Conservation (phyloP, 1,140 invertebrate species). For the Pseudomyrmex pallidus region DNA sequence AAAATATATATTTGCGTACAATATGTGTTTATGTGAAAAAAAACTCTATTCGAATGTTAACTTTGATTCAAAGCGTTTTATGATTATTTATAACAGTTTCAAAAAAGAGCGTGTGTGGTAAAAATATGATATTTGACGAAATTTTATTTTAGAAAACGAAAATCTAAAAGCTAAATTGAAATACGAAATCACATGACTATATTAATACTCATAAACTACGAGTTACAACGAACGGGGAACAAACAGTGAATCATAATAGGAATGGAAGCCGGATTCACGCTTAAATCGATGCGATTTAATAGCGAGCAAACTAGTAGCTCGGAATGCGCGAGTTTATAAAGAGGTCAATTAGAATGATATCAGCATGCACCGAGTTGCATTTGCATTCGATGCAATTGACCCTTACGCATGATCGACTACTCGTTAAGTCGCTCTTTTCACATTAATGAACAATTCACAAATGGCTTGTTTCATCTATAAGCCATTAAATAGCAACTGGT, state of each 20-base stretch:
- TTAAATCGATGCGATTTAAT: conserved; percentile 42
- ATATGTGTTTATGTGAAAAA: neutral
- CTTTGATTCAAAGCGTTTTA: neutral
- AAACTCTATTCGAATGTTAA: neutral
- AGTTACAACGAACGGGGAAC: conserved; percentile 16
- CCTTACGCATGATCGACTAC: conserved; percentile 39
- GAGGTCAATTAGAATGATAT: conserved; percentile 54
- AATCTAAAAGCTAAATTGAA: neutral
- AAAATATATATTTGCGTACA: neutral
- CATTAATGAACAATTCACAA: conserved; percentile 42
- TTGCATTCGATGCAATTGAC: conserved; percentile 54
- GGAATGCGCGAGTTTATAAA: conserved; percentile 49
- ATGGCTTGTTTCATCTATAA: conserved; percentile 13
- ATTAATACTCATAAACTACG: neutral
- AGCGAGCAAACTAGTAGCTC: conserved; percentile 21
- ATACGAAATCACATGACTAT: neutral
- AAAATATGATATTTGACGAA: neutral
- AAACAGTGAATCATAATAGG: conserved; percentile 25
- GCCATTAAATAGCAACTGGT: conserved; percentile 10
- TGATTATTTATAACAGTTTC: neutral
- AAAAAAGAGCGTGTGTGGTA: too few species aligned
- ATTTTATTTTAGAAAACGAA: neutral
- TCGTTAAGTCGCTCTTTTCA: conserved; percentile 52
- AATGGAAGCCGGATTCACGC: conserved; percentile 32
- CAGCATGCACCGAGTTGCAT: conserved; percentile 41